These are phyloP conservation scores for Protomyctophum bolini DNA, from an alignment of 2,113 vertebrate species.

Conservation along the genomic window DNA sequence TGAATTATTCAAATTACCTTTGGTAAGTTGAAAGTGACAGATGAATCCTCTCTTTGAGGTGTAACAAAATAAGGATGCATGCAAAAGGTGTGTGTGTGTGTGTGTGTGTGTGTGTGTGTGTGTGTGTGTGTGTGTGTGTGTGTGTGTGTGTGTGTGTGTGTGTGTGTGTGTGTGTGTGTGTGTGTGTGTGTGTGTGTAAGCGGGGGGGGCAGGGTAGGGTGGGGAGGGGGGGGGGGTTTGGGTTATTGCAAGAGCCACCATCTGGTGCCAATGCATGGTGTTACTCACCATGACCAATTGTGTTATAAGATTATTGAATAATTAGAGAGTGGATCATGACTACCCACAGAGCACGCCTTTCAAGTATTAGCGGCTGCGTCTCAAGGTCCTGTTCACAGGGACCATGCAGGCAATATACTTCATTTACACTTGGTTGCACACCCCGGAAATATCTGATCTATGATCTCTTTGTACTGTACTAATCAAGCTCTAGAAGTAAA, in stretches of 20 bases:
- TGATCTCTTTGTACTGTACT: too few species aligned
- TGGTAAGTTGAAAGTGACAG: slow-evolving; percentile 46
- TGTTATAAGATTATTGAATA: slow-evolving; percentile 81
- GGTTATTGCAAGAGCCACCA: slow-evolving; percentile 69
- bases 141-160: not conserved
- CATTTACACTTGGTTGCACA: too few species aligned
- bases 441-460: too few species aligned
- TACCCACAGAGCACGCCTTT: slow-evolving; percentile 63
- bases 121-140: not conserved
- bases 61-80: slow-evolving; percentile 47
- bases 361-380: slow-evolving; percentile 48
- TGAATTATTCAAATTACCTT: slow-evolving; percentile 39
- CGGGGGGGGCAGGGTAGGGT: slow-evolving; percentile 54
- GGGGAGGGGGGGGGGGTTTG: slow-evolving; percentile 43
- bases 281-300: slow-evolving; percentile 78
- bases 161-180: slow-evolving; percentile 3
- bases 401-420: not conserved
- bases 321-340: slow-evolving; percentile 71
- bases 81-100: not conserved
- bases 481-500: too few species aligned
- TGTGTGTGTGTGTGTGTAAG: not conserved
- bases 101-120: slow-evolving; percentile 6
- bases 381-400: slow-evolving; percentile 44
- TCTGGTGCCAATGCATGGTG: slow-evolving; percentile 71
- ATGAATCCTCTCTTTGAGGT: slow-evolving; percentile 46